Evolutionary conservation across 2,113 vertebrate genomes (phyloP).

Genomic region (Sciurus niger): DNA sequence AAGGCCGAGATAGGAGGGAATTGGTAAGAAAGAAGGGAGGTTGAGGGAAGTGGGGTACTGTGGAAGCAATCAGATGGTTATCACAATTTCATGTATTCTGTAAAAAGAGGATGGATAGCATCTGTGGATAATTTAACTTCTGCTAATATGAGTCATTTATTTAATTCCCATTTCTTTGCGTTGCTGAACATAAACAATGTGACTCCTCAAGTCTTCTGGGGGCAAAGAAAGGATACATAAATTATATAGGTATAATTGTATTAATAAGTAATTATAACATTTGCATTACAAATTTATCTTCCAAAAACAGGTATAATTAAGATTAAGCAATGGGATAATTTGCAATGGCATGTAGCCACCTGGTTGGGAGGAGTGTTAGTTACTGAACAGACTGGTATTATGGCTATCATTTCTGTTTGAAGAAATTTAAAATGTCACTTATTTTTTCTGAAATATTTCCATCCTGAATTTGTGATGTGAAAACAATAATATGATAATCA

Average conservation of each 20-base stretch:
- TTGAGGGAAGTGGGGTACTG: neutral
- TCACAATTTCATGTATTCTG: neutral
- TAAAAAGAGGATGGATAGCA: conserved; percentile 26
- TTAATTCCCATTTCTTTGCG: conserved; percentile 63
- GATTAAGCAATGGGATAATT: conserved; percentile 63
- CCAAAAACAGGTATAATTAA: conserved; percentile 33
- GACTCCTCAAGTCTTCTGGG: conserved; percentile 23
- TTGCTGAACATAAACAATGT: conserved; percentile 60
- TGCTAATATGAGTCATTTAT: conserved; percentile 66
- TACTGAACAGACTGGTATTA: conserved; percentile 55
- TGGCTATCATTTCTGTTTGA: conserved; percentile 42
- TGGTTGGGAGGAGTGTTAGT: neutral
- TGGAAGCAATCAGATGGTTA: conserved; percentile 17
- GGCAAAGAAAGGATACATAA: conserved; percentile 14
- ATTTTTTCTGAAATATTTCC: neutral
- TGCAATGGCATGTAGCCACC: conserved; percentile 59
- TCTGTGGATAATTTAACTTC: conserved; percentile 62
- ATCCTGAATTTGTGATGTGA: conserved; percentile 11
- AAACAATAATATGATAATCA: conserved; percentile 18
- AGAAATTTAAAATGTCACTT: conserved; percentile 49
- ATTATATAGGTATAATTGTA: conserved; percentile 39
- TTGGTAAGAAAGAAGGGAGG: neutral
- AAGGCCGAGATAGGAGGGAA: neutral
- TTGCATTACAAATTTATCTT: conserved; percentile 59
- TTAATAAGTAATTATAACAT: conserved; percentile 64